phyloP scores from a whole-genome alignment of 2,113 vertebrate species.

The Amphiprion percula region DNA sequence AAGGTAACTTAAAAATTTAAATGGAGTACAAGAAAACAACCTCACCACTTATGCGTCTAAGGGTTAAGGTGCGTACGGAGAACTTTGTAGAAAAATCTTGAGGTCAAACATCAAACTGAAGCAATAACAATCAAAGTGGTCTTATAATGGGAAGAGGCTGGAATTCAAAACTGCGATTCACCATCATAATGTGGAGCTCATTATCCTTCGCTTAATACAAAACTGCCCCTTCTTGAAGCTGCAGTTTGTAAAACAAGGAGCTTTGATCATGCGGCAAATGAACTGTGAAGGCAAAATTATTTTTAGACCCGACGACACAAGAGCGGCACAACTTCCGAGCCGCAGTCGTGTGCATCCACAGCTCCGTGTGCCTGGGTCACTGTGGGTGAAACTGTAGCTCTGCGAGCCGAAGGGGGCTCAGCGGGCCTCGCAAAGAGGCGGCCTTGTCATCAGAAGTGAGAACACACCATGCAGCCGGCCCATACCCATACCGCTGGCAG shows the following conservation, averaged over 20 bases:
- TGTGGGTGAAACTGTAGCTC: conserved; percentile 43
- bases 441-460: conserved; percentile 46
- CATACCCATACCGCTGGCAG: conserved; percentile 39
- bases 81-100: background rate
- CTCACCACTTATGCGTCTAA: too few species aligned
- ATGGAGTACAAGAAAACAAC: too few species aligned
- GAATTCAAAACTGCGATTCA: background rate
- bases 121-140: background rate
- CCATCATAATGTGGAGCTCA: background rate
- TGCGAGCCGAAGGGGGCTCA: conserved; percentile 33
- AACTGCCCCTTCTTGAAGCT: background rate
- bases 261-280: background rate
- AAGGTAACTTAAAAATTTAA: too few species aligned
- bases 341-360: background rate
- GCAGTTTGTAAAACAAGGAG: background rate
- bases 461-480: conserved; percentile 50
- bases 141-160: background rate
- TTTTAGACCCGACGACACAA: background rate
- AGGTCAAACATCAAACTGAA: background rate
- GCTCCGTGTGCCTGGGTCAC: conserved; percentile 12
- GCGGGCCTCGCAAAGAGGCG: conserved; percentile 47
- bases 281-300: background rate
- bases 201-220: background rate
- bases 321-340: background rate
- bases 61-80: background rate